Percentiles rank a stretch among this genome's conserved stretches.
Conservation (phyloP, 1,140 invertebrate genomes). For the Batillaria attramentaria region DNA sequence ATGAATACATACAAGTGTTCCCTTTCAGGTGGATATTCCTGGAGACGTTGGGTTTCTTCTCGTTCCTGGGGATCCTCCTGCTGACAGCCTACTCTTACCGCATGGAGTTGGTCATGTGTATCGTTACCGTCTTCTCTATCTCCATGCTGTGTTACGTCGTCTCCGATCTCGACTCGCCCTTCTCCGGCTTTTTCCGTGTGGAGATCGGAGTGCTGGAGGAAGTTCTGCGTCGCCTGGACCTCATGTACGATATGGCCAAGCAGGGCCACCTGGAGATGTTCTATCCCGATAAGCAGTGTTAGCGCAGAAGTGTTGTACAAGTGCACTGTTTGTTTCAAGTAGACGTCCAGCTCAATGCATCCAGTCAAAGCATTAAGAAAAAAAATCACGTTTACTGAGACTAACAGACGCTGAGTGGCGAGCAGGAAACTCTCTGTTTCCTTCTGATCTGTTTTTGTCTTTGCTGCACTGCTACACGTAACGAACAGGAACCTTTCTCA, state of each 20-base stretch:
- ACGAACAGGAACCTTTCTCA: too few relatives aligned
- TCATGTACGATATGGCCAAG: conserved; percentile 44
- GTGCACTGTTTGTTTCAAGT: too few relatives aligned
- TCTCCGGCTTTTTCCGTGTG: conserved; percentile 62
- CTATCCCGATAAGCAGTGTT: too few relatives aligned
- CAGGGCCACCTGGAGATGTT: conserved; percentile 30
- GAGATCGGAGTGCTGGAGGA: conserved; percentile 50
- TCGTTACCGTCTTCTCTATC: conserved; percentile 64
- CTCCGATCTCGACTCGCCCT: conserved; percentile 60
- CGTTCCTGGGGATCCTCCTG: conserved; percentile 59
- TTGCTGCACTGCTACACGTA: too few relatives aligned
- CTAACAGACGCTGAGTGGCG: too few relatives aligned
- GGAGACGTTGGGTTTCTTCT: conserved; percentile 60
- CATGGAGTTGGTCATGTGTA: conserved; percentile 62
- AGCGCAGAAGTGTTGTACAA: too few relatives aligned
- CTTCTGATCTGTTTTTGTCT: too few relatives aligned
- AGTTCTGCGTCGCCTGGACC: conserved; percentile 48
- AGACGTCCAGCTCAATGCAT: too few relatives aligned
- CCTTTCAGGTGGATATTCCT: conserved; percentile 58
- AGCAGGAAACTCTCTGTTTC: too few relatives aligned
- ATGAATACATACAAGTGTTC: too few relatives aligned
- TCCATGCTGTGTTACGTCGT: conserved; percentile 65
- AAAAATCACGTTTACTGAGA: too few relatives aligned
- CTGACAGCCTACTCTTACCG: conserved; percentile 51
- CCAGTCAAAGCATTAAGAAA: too few relatives aligned